phyloP scores from a whole-genome alignment of 2,797 vertebrate species.

The Gymnothorax reevesii region DNA sequence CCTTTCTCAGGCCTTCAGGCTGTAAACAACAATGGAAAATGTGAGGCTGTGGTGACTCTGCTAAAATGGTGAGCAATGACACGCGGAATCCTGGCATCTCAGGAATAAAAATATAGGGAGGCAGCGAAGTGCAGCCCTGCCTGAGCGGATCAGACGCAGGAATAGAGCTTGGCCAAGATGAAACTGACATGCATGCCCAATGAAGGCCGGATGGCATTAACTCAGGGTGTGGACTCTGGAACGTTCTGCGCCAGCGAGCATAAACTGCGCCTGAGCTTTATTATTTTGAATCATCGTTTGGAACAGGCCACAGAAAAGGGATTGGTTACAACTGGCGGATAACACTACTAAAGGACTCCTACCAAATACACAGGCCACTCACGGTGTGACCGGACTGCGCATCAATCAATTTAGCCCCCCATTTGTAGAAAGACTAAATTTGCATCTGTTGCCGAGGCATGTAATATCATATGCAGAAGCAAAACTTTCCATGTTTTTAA shows the following conservation, averaged over 20 bases:
- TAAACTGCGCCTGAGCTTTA: background rate
- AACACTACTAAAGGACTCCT: background rate
- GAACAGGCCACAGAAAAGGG: background rate
- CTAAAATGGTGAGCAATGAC: background rate
- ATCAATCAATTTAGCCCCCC: background rate
- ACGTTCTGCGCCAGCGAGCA: background rate
- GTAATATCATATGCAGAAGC: background rate
- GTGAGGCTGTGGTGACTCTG: no score
- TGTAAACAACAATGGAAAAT: background rate
- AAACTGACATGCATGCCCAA: background rate
- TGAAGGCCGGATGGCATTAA: background rate
- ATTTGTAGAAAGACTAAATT: background rate
- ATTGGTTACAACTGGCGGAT: background rate
- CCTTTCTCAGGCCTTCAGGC: background rate
- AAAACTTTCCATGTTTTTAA: background rate
- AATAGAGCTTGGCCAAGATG: background rate
- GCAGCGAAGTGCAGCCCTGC: background rate
- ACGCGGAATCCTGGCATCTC: background rate
- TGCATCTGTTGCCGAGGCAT: background rate
- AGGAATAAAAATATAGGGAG: background rate
- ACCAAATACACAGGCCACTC: background rate
- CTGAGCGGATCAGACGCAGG: background rate
- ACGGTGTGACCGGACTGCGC: background rate
- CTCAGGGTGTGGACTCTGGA: background rate
- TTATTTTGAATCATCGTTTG: background rate